Evolutionary conservation across 2,797 vertebrate species (phyloP).

Genomic region (Danio aesculapii): DNA sequence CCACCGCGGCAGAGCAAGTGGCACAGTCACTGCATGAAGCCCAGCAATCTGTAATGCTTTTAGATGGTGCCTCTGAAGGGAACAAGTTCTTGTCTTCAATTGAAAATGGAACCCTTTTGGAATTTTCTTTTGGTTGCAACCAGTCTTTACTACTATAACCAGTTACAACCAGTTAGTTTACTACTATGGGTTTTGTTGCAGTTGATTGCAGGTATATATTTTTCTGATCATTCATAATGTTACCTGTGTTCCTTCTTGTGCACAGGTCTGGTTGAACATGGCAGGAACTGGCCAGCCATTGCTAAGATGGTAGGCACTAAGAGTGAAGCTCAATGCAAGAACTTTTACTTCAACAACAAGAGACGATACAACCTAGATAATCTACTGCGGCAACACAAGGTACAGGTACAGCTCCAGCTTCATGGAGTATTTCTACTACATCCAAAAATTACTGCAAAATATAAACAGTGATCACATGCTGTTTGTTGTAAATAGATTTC

Average conservation of each 20-base stretch:
- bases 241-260: constrained; percentile 2
- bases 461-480: too few species aligned
- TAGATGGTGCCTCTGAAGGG: neutral
- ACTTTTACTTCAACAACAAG: constrained; percentile 99
- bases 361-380: constrained; percentile 96
- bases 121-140: neutral
- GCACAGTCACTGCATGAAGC: constrained; percentile 1
- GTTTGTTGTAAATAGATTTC: too few species aligned
- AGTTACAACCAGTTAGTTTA: neutral
- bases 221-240: neutral
- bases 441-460: neutral
- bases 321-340: constrained; percentile 99
- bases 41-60: neutral
- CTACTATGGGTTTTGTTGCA: neutral
- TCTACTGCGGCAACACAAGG: constrained; percentile 94
- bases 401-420: constrained; percentile 72
- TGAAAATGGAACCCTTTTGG: neutral
- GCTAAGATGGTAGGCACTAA: constrained; percentile 99
- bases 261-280: constrained; percentile 94
- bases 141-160: neutral
- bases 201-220: neutral
- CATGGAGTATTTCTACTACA: neutral
- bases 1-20: neutral
- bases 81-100: neutral
- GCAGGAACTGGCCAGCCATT: constrained; percentile 97